These are phyloP conservation scores for Tursiops truncatus DNA, from an alignment of 2,113 vertebrate genomes.

Conservation along the genomic window DNA sequence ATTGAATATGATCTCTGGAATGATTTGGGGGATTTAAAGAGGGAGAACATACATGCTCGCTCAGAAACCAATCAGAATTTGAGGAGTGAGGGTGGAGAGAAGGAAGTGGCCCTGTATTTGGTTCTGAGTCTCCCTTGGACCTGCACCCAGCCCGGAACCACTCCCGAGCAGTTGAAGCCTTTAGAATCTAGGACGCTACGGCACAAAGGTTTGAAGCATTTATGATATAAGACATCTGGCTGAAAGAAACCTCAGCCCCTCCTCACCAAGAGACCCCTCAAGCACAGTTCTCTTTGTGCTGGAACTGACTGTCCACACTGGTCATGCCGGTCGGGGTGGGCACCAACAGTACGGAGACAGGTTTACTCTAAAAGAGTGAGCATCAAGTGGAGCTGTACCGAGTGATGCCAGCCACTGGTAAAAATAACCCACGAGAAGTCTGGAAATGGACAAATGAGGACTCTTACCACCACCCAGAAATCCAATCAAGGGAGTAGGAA, in stretches of 20 bases:
- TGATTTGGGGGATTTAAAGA: background rate
- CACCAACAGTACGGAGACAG: background rate
- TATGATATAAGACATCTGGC: background rate
- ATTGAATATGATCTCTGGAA: background rate
- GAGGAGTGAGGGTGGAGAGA: background rate
- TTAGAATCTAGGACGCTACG: background rate
- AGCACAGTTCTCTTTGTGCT: background rate
- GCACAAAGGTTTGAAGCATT: background rate
- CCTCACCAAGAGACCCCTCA: background rate
- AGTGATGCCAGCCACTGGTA: background rate
- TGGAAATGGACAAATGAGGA: background rate
- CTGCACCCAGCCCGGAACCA: too few relatives aligned
- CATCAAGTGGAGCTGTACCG: background rate
- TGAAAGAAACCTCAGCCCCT: background rate
- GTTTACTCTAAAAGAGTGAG: background rate
- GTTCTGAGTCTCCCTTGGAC: background rate
- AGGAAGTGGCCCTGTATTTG: background rate
- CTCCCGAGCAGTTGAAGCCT: background rate
- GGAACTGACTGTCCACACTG: background rate
- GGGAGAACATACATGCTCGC: background rate
- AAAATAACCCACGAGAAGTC: background rate
- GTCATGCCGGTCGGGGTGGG: background rate
- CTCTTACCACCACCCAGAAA: background rate
- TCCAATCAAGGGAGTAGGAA: background rate
- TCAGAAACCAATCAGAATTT: background rate